phyloP scores from a whole-genome alignment of 92 coral and sea anemone species.

The Isaurus tuberculatus region DNA sequence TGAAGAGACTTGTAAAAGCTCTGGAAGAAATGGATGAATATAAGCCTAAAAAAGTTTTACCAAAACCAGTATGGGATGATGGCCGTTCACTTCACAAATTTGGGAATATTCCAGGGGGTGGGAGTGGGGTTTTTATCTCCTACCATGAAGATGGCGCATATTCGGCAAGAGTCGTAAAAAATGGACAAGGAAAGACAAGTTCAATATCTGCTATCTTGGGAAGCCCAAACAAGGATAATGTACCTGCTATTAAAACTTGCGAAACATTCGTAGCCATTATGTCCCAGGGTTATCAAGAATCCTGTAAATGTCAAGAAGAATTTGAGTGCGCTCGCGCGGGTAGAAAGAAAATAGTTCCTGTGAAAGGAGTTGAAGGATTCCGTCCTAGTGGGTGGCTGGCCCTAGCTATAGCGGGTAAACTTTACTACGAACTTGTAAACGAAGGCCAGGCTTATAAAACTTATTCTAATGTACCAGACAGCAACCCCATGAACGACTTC shows the following conservation, averaged over 20 bases:
- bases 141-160: slow-evolving; percentile 64
- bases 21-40: slow-evolving; percentile 36
- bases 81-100: slow-evolving; percentile 27
- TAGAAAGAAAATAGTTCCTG: slow-evolving; percentile 75
- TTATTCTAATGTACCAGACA: slow-evolving; percentile 71
- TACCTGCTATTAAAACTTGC: slow-evolving; percentile 64
- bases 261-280: slow-evolving; percentile 71
- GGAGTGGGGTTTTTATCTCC: slow-evolving; percentile 66
- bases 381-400: slow-evolving; percentile 82
- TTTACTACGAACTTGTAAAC: slow-evolving; percentile 70
- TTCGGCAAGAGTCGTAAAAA: slow-evolving; percentile 61
- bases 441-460: slow-evolving; percentile 64
- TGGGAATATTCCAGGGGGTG: slow-evolving; percentile 47
- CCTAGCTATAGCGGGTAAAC: slow-evolving; percentile 77
- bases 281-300: slow-evolving; percentile 70
- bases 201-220: slow-evolving; percentile 60
- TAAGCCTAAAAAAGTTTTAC: slow-evolving; percentile 45
- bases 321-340: slow-evolving; percentile 73
- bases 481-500: slow-evolving; percentile 81
- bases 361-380: slow-evolving; percentile 69
- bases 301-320: slow-evolving; percentile 64
- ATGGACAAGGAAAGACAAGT: slow-evolving; percentile 62
- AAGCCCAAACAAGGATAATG: slow-evolving; percentile 42
- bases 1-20: slow-evolving; percentile 42
- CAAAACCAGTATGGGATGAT: slow-evolving; percentile 39